Base-by-base conservation (phyloP, 1,140 invertebrate species). In the Brachionus koreanus region DNA sequence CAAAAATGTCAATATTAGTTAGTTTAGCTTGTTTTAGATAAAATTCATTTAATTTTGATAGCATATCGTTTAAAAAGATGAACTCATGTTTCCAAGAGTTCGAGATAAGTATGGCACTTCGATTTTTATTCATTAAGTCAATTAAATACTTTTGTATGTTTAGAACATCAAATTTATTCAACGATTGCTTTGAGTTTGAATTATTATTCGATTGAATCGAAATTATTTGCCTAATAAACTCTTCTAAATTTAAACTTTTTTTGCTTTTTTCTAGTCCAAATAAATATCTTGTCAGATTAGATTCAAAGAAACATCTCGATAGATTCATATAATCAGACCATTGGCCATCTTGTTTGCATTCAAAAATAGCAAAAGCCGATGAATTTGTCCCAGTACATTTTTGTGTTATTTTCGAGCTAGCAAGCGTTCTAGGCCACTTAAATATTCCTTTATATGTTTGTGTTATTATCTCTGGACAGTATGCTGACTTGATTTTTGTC, bases 271-370 rank as follows among this genome's bases (percentile, higher is more conserved):
- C 35, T 9, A 79, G 19, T 7, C 23, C 46, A n/a, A 61, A 49
- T 25, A 77, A n/a, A 43, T 79, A 79, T 61, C 25, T 57, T 13
- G 49, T 79, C 49, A 79, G 42, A 61, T 79, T 79, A 13, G 76
- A 79, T 29, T 79, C 61, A 19, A 35, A 79, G n/a, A 61, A 57
- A 63, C 76, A 79, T 1, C 7, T 13, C 9, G 49, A 37, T 13
- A 79, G 33, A 61, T 79, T n/a, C 49, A 79, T 79, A 13, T n/a
- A 43, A 37, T 57, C 49, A 12, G 76, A 79, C 76, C 76, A 79
- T 79, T 79, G 19, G 4, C 76, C 76, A 39, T 57, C 33, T 4
- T 49, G 19, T 42, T 42, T 23, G 39, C 76, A 79, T 42, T 79
- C 76, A 39, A 79, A 79, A 23, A 61, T 65, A n/a, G 76, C 76